A percentile compares a stretch with the other conserved stretches of the same genome.
Conservation (phyloP, 2,797 vertebrate genomes). For the Hapalemur alaotrensis region DNA sequence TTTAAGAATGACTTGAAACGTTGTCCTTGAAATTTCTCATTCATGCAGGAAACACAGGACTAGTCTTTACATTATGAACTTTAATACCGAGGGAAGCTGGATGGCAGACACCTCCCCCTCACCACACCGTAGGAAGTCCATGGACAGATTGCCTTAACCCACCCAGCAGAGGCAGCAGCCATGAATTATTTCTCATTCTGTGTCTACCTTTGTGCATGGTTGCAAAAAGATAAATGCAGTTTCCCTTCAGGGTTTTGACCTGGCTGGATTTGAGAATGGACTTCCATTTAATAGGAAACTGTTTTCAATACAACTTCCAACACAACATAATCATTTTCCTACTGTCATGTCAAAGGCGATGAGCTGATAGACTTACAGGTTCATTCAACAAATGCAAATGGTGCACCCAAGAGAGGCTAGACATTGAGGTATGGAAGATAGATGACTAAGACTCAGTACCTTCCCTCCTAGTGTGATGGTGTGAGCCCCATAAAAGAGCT, state of each 20-base stretch:
- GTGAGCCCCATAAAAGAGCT: neutral
- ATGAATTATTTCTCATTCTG: neutral
- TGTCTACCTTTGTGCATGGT: neutral
- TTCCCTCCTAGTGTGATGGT: neutral
- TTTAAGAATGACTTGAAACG: slow-evolving; percentile 24
- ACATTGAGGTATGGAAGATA: neutral
- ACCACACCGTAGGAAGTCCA: neutral
- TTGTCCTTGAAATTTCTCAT: neutral
- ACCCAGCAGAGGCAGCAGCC: neutral
- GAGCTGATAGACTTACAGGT: neutral
- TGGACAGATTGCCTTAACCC: too few species aligned
- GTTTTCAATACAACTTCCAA: neutral
- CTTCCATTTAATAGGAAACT: neutral
- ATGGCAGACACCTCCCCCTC: neutral
- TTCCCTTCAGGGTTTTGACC: neutral
- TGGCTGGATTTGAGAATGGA: neutral
- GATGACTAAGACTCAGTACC: neutral
- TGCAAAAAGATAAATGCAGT: neutral
- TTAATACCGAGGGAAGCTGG: neutral
- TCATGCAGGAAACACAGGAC: neutral
- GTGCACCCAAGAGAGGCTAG: neutral
- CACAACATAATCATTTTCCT: neutral
- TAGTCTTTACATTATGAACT: neutral
- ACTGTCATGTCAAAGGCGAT: neutral
- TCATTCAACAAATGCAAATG: neutral